Percentiles rank a stretch among this genome's conserved stretches.
These are phyloP conservation scores for Paralichthys olivaceus DNA, from an alignment of 2,113 vertebrate species.

Conservation along the genomic window DNA sequence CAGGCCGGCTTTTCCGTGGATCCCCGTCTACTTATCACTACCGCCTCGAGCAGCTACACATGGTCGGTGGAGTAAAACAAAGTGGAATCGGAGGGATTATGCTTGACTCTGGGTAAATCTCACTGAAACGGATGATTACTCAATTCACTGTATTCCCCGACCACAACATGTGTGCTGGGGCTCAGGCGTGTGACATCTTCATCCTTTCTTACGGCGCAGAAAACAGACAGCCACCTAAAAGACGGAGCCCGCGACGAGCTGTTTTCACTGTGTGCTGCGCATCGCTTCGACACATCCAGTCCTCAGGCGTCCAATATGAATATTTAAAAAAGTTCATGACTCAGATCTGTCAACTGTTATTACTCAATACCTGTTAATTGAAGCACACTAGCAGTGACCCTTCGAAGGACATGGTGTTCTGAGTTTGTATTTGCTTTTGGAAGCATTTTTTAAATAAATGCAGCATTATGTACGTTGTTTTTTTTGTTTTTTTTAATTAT, in stretches of 20 bases:
- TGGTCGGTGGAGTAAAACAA: slow-evolving; percentile 21
- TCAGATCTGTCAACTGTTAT: slow-evolving; percentile 61
- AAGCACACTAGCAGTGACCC: slow-evolving; percentile 1
- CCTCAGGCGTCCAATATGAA: slow-evolving; percentile 65
- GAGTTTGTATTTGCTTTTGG: not conserved
- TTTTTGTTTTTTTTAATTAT: no score
- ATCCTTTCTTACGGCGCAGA: not conserved
- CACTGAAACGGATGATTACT: slow-evolving; percentile 37
- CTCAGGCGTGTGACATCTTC: slow-evolving; percentile 24
- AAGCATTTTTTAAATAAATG: not conserved
- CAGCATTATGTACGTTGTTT: no score
- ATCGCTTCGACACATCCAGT: slow-evolving; percentile 45
- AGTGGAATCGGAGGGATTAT: slow-evolving; percentile 28
- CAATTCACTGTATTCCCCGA: slow-evolving; percentile 15
- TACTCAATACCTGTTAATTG: slow-evolving; percentile 37
- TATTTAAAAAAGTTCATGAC: slow-evolving; percentile 59
- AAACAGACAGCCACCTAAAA: not conserved
- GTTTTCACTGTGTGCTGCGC: slow-evolving; percentile 29
- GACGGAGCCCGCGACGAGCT: not conserved
- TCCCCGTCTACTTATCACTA: not conserved
- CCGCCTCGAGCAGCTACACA: not conserved
- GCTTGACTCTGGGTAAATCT: slow-evolving; percentile 36
- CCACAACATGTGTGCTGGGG: not conserved
- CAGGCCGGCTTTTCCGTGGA: not conserved
- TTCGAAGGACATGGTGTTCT: not conserved